A percentile compares a stretch with the other conserved stretches of the same genome.
Conservation (phyloP, 2,797 vertebrate genomes). For the Rhincodon typus region DNA sequence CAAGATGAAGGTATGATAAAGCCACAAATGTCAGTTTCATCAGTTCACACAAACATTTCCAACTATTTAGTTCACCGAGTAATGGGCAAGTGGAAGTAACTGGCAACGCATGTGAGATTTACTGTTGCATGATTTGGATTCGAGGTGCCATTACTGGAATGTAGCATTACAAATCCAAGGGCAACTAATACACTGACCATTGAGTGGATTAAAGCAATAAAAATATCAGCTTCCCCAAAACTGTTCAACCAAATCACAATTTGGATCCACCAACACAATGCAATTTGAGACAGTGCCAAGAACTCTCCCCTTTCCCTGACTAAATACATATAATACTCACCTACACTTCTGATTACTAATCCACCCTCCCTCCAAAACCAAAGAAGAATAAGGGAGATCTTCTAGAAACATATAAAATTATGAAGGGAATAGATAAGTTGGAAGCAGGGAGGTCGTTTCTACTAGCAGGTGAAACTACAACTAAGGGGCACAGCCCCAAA, state of each 20-base stretch:
- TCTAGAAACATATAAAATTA: too few relatives aligned
- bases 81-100: not conserved
- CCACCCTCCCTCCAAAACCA: not conserved
- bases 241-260: not conserved
- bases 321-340: too few relatives aligned
- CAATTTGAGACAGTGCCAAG: not conserved
- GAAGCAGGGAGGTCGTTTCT: too few relatives aligned
- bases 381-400: too few relatives aligned
- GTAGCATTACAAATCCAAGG: not conserved
- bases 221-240: not conserved
- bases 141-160: not conserved
- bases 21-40: not conserved
- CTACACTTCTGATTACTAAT: too few relatives aligned
- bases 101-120: not conserved
- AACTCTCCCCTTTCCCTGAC: not conserved
- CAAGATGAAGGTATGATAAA: not conserved
- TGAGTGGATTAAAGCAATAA: not conserved
- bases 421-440: too few relatives aligned
- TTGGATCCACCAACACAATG: not conserved
- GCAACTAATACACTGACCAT: not conserved
- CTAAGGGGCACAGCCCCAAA: too few relatives aligned
- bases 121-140: not conserved
- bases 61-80: not conserved
- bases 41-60: not conserved
- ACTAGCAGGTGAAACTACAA: too few relatives aligned